Conservation (phyloP, 53 echinoderm and acorn worm species). For the Hippasteria phrygiana region DNA sequence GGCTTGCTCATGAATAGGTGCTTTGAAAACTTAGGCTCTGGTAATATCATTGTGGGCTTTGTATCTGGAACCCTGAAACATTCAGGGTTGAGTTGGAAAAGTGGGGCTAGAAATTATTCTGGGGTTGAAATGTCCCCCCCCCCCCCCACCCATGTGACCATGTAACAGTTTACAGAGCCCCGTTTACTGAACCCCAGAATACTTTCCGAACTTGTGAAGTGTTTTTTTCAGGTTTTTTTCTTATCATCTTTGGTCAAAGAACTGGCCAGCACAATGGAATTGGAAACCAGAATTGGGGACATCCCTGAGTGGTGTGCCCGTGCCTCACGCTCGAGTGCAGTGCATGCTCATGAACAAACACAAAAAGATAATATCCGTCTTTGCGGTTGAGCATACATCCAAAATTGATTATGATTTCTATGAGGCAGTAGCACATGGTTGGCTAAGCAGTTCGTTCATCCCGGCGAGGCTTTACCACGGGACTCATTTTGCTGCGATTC, state of each 20-base stretch:
- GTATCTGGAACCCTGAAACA: too few species aligned
- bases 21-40: too few species aligned
- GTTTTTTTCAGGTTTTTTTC: background rate
- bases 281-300: background rate
- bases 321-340: background rate
- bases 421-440: conserved; percentile 22
- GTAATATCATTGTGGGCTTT: too few species aligned
- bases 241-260: background rate
- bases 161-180: too few species aligned
- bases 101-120: too few species aligned
- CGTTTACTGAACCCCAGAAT: background rate
- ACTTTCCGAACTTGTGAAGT: background rate
- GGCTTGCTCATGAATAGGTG: too few species aligned
- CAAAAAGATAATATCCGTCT: conserved; percentile 42
- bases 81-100: too few species aligned
- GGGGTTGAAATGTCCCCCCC: too few species aligned
- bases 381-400: conserved; percentile 45
- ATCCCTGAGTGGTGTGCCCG: background rate
- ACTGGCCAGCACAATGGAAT: background rate
- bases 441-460: conserved; percentile 49
- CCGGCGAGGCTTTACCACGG: background rate
- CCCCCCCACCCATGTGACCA: too few species aligned
- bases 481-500: background rate
- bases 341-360: conserved; percentile 33
- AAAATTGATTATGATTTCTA: conserved; percentile 40